phyloP scores from a whole-genome alignment of 2,113 vertebrate genomes.

The Ochotona princeps region DNA sequence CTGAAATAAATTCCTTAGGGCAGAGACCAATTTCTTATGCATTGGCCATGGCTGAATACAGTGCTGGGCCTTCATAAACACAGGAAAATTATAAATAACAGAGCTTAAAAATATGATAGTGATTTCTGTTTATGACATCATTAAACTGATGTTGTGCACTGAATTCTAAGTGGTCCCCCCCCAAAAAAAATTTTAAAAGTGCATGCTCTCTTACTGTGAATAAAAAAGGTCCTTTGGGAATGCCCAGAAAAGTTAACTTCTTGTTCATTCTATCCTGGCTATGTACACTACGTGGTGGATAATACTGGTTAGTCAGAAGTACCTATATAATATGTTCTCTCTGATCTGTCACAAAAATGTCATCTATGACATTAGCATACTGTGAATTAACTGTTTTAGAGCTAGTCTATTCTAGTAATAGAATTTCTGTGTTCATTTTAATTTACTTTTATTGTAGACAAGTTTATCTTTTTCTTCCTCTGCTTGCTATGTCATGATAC shows the following conservation, averaged over 20 bases:
- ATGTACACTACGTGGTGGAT: neutral
- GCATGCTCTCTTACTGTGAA: neutral
- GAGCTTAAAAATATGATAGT: neutral
- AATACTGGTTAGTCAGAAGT: neutral
- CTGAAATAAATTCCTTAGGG: conserved; percentile 77
- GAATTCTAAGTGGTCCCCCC: neutral
- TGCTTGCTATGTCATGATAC: no score
- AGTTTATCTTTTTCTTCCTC: no score
- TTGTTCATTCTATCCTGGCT: neutral
- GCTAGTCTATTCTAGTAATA: no score
- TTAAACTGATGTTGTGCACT: conserved; percentile 44
- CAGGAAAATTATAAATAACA: conserved; percentile 58
- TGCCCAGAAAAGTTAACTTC: neutral
- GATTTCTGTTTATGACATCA: conserved; percentile 39
- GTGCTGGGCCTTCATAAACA: conserved; percentile 54
- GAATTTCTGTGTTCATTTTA: no score
- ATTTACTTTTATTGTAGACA: no score
- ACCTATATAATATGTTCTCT: no score
- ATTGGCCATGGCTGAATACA: conserved; percentile 63
- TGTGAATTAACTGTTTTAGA: no score
- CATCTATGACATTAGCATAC: no score
- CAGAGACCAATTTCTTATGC: conserved; percentile 64
- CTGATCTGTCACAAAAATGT: no score
- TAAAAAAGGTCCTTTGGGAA: neutral
- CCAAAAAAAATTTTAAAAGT: neutral